phyloP scores from a whole-genome alignment of 2,888 invertebrate genomes.

The Amphipyra tragopoginis region DNA sequence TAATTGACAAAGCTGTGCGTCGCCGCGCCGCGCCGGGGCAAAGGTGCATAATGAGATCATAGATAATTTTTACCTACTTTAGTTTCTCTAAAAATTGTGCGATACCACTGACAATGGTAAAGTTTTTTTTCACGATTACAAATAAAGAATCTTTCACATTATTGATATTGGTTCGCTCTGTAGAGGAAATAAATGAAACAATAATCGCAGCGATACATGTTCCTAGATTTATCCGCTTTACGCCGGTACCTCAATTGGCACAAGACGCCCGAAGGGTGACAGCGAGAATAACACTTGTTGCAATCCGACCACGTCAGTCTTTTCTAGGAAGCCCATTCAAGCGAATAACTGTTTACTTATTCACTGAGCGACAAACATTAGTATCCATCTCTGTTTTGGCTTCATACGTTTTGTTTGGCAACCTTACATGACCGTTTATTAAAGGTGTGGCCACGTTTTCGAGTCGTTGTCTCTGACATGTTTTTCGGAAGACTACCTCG shows the following conservation, averaged over 20 bases:
- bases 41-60: too few species aligned
- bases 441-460: conserved; percentile 16
- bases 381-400: conserved; percentile 14
- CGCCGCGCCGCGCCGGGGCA: too few species aligned
- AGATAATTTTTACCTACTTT: too few species aligned
- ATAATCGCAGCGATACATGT: background rate
- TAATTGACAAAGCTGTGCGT: too few species aligned
- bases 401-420: conserved; percentile 19
- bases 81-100: too few species aligned
- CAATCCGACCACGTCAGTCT: conserved; percentile 16
- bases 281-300: conserved; percentile 29
- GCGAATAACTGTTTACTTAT: conserved; percentile 31
- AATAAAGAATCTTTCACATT: conserved; percentile 15
- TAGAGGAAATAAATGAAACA: conserved; percentile 7
- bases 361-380: conserved; percentile 19
- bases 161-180: background rate
- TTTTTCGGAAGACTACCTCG: conserved; percentile 13
- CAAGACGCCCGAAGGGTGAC: conserved; percentile 21
- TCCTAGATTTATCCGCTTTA: conserved; percentile 23
- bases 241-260: conserved; percentile 29
- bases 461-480: conserved; percentile 1
- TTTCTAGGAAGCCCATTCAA: conserved; percentile 44
- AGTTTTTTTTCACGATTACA: background rate
- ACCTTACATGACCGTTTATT: conserved; percentile 16
- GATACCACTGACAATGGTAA: too few species aligned